phyloP scores from a whole-genome alignment of 1,140 invertebrate genomes.

The Ditylenchus dipsaci region DNA sequence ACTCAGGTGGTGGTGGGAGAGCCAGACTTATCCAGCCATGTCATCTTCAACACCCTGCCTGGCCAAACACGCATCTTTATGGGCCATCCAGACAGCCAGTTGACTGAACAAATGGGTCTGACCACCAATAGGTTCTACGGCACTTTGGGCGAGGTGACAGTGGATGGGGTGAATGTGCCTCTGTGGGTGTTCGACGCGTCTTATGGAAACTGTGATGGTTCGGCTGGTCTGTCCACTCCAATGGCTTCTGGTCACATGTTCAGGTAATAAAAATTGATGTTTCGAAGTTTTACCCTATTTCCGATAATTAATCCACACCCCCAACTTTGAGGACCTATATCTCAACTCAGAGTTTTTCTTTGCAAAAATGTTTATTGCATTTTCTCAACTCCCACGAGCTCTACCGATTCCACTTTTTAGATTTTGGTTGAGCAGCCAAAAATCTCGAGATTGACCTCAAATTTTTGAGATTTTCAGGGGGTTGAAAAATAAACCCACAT shows the following conservation, averaged over 20 bases:
- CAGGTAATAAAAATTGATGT: slow-evolving; percentile 35
- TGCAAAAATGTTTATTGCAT: too few relatives aligned
- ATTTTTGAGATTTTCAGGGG: background rate
- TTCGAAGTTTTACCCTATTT: slow-evolving; percentile 20
- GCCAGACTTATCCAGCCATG: slow-evolving; percentile 36
- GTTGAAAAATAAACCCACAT: background rate
- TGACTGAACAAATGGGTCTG: slow-evolving; percentile 41
- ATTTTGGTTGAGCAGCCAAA: too few relatives aligned
- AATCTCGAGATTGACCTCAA: too few relatives aligned
- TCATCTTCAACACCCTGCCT: slow-evolving; percentile 55
- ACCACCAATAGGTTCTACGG: slow-evolving; percentile 49
- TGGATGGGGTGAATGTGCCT: slow-evolving; percentile 47
- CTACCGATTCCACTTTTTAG: too few relatives aligned
- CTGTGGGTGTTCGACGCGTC: slow-evolving; percentile 48
- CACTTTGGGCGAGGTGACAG: slow-evolving; percentile 45
- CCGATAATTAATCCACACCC: too few relatives aligned
- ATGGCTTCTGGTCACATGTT: slow-evolving; percentile 51
- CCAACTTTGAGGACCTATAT: too few relatives aligned
- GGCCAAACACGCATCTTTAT: slow-evolving; percentile 48
- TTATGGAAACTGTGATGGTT: slow-evolving; percentile 51
- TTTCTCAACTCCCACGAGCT: too few relatives aligned
- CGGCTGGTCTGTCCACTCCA: slow-evolving; percentile 27
- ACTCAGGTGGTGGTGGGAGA: slow-evolving; percentile 44
- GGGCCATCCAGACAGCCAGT: slow-evolving; percentile 28
- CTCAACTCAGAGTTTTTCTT: too few relatives aligned